Conservation (phyloP, 2,797 vertebrate species). For the Pantherophis vulpinus region DNA sequence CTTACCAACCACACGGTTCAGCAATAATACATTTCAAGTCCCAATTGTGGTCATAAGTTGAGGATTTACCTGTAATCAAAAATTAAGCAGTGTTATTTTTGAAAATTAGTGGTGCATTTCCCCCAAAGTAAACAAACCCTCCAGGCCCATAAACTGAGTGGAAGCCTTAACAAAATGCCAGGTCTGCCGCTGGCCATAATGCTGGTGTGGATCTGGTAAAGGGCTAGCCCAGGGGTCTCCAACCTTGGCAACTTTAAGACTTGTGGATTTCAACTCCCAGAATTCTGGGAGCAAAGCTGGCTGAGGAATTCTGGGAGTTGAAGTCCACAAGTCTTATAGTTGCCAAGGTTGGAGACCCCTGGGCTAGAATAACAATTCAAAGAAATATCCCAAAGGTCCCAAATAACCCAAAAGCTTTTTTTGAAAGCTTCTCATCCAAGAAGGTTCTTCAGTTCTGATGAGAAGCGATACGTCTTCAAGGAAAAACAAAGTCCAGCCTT, state of each 20-base stretch:
- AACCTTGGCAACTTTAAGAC: too few relatives aligned
- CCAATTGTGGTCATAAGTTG: too few relatives aligned
- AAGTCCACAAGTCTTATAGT: too few relatives aligned
- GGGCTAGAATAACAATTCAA: neutral
- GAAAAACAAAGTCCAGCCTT: neutral
- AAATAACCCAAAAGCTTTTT: too few relatives aligned
- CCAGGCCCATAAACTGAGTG: neutral
- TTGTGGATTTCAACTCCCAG: too few relatives aligned
- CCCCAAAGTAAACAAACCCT: neutral
- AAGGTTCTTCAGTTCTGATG: neutral
- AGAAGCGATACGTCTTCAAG: neutral
- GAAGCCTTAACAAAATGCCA: neutral
- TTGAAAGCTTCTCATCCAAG: neutral
- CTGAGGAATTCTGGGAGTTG: too few relatives aligned
- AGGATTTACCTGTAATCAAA: neutral
- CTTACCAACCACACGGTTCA: too few relatives aligned
- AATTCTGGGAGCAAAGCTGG: too few relatives aligned
- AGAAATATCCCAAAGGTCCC: neutral
- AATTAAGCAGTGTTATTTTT: neutral
- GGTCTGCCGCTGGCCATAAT: neutral
- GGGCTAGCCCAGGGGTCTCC: too few relatives aligned
- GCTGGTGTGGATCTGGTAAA: neutral
- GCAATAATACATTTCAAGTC: too few relatives aligned
- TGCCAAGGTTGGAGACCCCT: too few relatives aligned
- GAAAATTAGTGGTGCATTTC: neutral